A percentile compares a stretch with the other conserved stretches of the same genome.
Conservation (phyloP, 2,888 invertebrate genomes). For the Nomada fabriciana region DNA sequence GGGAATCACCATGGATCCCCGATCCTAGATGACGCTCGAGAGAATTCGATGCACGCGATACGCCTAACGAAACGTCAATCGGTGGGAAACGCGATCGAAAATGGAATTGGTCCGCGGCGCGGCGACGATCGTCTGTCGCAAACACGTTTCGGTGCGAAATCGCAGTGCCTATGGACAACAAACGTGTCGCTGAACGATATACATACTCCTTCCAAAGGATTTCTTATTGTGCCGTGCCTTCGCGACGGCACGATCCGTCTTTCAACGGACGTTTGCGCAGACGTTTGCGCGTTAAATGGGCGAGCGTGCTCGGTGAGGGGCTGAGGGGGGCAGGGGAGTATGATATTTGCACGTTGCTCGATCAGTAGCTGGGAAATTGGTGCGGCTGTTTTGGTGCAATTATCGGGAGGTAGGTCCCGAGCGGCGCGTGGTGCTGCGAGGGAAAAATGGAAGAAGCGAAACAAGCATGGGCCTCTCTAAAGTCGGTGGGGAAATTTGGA, state of each 20-base stretch:
- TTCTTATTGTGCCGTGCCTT: too few relatives aligned
- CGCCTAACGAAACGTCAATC: too few relatives aligned
- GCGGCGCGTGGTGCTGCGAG: not conserved
- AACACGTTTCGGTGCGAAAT: too few relatives aligned
- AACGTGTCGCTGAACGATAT: not conserved
- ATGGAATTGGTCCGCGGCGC: not conserved
- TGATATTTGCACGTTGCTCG: not conserved
- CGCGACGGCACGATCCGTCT: too few relatives aligned
- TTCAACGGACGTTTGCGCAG: too few relatives aligned
- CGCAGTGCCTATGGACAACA: not conserved
- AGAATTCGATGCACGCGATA: not conserved
- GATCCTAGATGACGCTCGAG: not conserved
- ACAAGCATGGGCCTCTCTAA: slow-evolving; percentile 75
- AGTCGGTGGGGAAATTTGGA: slow-evolving; percentile 68
- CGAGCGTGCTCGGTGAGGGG: too few relatives aligned
- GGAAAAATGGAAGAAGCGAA: slow-evolving; percentile 77
- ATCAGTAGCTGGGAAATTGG: not conserved
- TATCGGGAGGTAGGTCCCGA: not conserved
- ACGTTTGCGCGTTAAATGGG: too few relatives aligned
- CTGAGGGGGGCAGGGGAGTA: too few relatives aligned
- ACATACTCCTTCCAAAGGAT: too few relatives aligned
- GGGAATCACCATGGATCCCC: not conserved
- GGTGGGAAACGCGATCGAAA: not conserved
- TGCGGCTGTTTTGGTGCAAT: not conserved
- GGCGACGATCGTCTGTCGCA: not conserved